Evolutionary conservation across 1,140 invertebrate species (phyloP).

Genomic region (Lanistes nyassanus): DNA sequence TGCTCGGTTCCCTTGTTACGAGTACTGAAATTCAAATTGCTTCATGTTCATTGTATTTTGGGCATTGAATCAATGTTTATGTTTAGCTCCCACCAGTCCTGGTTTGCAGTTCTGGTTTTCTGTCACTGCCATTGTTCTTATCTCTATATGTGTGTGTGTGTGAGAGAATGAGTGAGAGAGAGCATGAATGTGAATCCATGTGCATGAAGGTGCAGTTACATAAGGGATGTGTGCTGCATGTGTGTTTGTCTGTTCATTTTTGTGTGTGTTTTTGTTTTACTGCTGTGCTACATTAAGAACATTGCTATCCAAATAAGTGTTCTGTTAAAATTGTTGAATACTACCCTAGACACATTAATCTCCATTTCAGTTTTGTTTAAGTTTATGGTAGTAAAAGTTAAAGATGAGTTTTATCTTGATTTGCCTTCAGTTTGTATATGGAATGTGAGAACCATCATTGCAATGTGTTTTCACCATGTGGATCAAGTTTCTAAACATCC

Average conservation of each 20-base stretch:
- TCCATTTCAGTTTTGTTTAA: background rate
- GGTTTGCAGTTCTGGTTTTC: background rate
- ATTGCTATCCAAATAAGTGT: background rate
- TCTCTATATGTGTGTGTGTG: background rate
- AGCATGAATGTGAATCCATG: too few species aligned
- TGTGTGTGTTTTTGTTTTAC: background rate
- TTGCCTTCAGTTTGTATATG: too few species aligned
- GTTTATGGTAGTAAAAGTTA: too few species aligned
- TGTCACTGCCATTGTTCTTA: background rate
- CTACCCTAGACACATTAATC: background rate
- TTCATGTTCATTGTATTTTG: background rate
- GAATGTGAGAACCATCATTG: too few species aligned
- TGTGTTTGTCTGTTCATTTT: background rate
- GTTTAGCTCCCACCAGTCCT: background rate
- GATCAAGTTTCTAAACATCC: too few species aligned
- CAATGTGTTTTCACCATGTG: too few species aligned
- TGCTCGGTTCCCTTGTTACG: slow-evolving; percentile 77
- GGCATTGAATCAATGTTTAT: background rate
- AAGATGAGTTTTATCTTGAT: too few species aligned
- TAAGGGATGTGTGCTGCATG: too few species aligned
- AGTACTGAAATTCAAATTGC: slow-evolving; percentile 34
- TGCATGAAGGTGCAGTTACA: too few species aligned
- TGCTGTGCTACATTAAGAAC: background rate
- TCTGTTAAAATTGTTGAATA: background rate
- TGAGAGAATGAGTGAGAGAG: too few species aligned